These are phyloP conservation scores for Oedothorax gibbosus DNA, from an alignment of 1,140 invertebrate species.

Conservation along the genomic window DNA sequence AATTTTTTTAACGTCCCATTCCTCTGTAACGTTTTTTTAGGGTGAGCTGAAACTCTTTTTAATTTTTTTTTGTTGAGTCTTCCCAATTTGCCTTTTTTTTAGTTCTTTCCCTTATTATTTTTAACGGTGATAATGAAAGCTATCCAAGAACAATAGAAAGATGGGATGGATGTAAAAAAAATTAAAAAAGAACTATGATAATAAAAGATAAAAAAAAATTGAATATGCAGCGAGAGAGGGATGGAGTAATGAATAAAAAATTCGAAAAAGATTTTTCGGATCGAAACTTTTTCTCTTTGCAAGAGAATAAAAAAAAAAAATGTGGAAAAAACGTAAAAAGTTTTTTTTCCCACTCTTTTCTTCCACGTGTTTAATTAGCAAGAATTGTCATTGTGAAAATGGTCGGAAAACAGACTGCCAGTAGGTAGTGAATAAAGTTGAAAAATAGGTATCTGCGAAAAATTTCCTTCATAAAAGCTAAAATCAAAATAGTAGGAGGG, in stretches of 20 bases:
- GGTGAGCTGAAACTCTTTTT: slow-evolving; percentile 1
- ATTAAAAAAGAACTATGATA: slow-evolving; percentile 32
- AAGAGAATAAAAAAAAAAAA: slow-evolving; percentile 33
- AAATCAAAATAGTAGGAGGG: slow-evolving; percentile 30
- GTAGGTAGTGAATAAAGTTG: slow-evolving; percentile 50
- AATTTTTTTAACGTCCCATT: background rate
- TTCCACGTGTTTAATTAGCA: slow-evolving; percentile 58
- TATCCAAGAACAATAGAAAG: slow-evolving; percentile 52
- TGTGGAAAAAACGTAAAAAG: slow-evolving; percentile 22
- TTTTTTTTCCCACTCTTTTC: slow-evolving; percentile 10
- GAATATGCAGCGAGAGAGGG: slow-evolving; percentile 10
- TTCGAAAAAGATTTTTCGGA: slow-evolving; percentile 12
- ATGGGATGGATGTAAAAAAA: background rate
- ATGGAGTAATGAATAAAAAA: background rate
- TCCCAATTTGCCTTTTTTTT: slow-evolving; percentile 43
- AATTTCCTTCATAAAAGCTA: slow-evolving; percentile 46
- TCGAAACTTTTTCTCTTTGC: slow-evolving; percentile 21
- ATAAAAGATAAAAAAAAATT: slow-evolving; percentile 54
- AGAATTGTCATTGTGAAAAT: slow-evolving; percentile 61
- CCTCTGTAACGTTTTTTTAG: too few species aligned
- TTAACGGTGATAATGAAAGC: slow-evolving; percentile 59
- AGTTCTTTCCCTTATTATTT: slow-evolving; percentile 50
- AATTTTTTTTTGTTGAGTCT: slow-evolving; percentile 13
- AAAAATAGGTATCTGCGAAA: slow-evolving; percentile 54
- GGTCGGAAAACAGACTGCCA: slow-evolving; percentile 57